Evolutionary conservation across 2,797 vertebrate species (phyloP), one percentile per base, ranked within the genome.

Genomic region (Acropternis orthonyx): DNA sequence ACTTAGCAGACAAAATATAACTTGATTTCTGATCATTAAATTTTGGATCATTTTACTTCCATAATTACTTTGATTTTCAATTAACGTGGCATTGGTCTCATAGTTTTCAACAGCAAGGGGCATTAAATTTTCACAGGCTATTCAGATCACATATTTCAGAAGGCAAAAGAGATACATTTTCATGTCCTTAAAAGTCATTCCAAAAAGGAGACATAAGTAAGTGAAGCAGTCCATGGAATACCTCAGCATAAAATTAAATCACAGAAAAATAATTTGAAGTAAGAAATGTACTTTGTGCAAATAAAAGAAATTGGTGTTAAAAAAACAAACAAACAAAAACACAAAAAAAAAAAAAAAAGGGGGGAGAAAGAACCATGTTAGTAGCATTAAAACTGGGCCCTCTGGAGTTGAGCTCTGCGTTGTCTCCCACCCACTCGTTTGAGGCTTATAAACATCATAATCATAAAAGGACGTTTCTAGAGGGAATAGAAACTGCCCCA

Each of bases 401-500:
- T 78, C 56, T 94, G 83, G 49, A 83, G 44, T 27, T 36, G 41
- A 77, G 74, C 6, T 14, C 81, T 87, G 49, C 3, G 0, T 30
- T 85, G 87, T 72, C 84, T 79, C 55, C 66, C 90, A 88, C 46
- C 43, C 79, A 56, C n/a, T 91, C 13, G 36, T 83, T 86, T 3
- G 36, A 90, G 95, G 95, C 78, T 92, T 71, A 81, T 56, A 86
- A 84, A 77, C 79, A 93, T 63, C 43, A 32, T 19, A 68, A 72
- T 72, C 74, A 87, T 37, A 81, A 85, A 75, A 54, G 34, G 44
- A 59, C 67, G 24, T 18, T 59, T 89, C 96, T 65, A 73, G 61
- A 93, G 93, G 90, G 93, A 95, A 96, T 82, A 95, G 72, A 90
- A 91, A 85, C 23, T 63, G 91, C 95, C 89, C 87, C 85, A 91